Evolutionary conservation across 2,888 invertebrate species (phyloP).

Genomic region (Ptycholaimellus sp.): DNA sequence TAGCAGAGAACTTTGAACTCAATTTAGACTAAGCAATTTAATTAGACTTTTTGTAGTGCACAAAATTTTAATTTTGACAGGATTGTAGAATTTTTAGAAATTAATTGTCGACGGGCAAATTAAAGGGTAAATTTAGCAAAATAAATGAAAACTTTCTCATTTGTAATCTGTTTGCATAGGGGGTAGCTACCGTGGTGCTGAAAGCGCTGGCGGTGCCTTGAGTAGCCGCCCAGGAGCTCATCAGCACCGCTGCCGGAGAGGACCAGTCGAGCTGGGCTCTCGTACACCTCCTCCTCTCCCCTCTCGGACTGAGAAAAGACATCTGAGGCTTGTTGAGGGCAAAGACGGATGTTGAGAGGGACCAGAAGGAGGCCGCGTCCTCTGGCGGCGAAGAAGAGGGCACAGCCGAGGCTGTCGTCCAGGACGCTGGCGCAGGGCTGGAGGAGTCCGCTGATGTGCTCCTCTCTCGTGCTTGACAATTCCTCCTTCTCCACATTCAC

Average conservation of each 20-base stretch:
- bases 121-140: too few species aligned
- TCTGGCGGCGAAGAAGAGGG: constrained; percentile 71
- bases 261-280: constrained; percentile 24
- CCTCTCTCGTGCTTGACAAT: constrained; percentile 29
- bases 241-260: constrained; percentile 83
- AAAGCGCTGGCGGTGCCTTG: constrained; percentile 50
- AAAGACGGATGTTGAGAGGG: not conserved
- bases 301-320: not conserved
- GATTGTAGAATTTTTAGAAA: too few species aligned
- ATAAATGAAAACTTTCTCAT: too few species aligned
- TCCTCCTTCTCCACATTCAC: too few species aligned
- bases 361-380: constrained; percentile 35
- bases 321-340: constrained; percentile 2
- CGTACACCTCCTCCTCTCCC: constrained; percentile 1
- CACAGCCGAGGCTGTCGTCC: constrained; percentile 80
- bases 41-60: too few species aligned
- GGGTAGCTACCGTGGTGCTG: constrained; percentile 13
- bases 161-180: too few species aligned
- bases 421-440: constrained; percentile 55
- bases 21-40: too few species aligned
- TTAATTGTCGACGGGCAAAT: too few species aligned
- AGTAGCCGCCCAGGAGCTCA: constrained; percentile 82
- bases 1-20: too few species aligned
- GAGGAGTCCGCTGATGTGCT: constrained; percentile 35
- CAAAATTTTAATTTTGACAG: too few species aligned